phyloP scores from a whole-genome alignment of 2,113 vertebrate genomes.

The Noctilio leporinus region DNA sequence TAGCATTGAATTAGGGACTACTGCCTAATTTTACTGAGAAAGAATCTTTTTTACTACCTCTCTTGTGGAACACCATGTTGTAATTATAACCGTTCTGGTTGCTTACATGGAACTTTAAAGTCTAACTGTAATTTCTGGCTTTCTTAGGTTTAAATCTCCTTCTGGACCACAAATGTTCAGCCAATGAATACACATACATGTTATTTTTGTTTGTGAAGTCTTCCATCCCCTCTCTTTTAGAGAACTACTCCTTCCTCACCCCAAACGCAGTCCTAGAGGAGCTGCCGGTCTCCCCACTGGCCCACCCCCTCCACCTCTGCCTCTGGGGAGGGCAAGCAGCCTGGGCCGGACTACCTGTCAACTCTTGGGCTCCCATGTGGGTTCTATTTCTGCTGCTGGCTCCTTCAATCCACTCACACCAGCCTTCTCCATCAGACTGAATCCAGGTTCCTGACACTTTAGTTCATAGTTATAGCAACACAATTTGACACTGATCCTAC shows the following conservation, averaged over 20 bases:
- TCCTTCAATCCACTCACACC: neutral
- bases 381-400: neutral
- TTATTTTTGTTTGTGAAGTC: neutral
- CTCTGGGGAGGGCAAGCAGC: neutral
- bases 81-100: neutral
- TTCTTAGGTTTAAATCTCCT: neutral
- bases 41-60: neutral
- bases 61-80: neutral
- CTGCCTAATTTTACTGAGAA: neutral
- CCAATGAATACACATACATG: neutral
- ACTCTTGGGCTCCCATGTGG: neutral
- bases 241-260: neutral
- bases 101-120: neutral
- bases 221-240: neutral
- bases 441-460: neutral
- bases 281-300: neutral
- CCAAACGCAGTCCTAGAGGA: neutral
- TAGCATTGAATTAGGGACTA: neutral
- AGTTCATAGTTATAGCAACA: neutral
- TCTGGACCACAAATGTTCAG: neutral
- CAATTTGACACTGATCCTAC: neutral
- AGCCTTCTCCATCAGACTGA: neutral
- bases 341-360: neutral
- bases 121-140: neutral
- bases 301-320: neutral